Evolutionary conservation across 2,113 vertebrate genomes (phyloP), one percentile per base, ranked within the genome.

Genomic region (Diphyllodes magnificus): DNA sequence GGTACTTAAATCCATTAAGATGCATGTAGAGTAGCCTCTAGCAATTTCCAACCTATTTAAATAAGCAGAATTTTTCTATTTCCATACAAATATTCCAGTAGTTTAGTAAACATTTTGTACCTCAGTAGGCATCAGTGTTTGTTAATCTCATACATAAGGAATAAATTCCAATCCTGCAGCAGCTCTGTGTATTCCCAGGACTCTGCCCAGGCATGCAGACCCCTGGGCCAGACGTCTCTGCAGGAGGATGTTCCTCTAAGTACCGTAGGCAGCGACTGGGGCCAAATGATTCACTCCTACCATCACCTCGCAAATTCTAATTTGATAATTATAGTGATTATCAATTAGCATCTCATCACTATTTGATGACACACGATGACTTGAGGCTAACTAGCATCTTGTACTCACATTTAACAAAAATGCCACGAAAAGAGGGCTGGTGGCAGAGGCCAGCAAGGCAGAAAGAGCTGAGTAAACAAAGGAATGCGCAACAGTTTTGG

Each of bases 311-410:
- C 37, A 70, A 95, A 68, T 72, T 47, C 88, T 95, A 76, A 82
- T 92, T 92, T 83, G 79, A 75, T 93, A 94, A 95, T 95, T 90
- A 94, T 12, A 83, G 72, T 88, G 79, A 93, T 96, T 97, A 96
- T 82, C 92, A 95, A 95, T 96, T 95, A 90, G 71, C 82, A 81
- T 80, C 71, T 96, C 88, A 93, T 86, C 49, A 53, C 56, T 95
- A 25, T 82, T 79, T 94, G 90, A 96, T 90, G 93, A 93, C 86
- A 88, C 77, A 54, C 31, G 30, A 77, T 95, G 92, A 47, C 90
- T 92, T 50, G 47, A 78, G 92, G 93, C 90, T 94, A 96, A 90
- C 64, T 78, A 71, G 76, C 76, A 61, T 49, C 53, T 56, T 39
- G 15, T 37, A 33, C 39, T 81, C 35, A 21, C 30, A 83, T 59